These are phyloP conservation scores for Barnardius zonarius DNA, from an alignment of 2,113 vertebrate genomes.

Conservation along the genomic window DNA sequence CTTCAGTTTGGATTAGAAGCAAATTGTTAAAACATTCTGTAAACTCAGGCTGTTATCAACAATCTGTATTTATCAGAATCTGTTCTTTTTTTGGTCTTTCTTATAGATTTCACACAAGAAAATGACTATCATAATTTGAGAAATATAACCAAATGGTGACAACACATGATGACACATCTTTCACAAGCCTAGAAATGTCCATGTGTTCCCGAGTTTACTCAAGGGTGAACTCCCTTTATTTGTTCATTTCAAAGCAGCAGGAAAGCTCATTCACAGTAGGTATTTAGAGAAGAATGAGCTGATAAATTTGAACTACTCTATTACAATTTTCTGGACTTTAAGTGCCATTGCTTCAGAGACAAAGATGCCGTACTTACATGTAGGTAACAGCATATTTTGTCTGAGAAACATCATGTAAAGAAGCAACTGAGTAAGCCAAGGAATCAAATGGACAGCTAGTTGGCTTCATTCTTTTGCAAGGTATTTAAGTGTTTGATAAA, in stretches of 20 bases:
- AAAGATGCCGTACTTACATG: slow-evolving; percentile 26
- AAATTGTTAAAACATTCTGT: not conserved
- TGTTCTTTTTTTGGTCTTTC: not conserved
- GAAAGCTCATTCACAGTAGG: slow-evolving; percentile 39
- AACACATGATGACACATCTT: not conserved
- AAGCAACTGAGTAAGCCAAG: not conserved
- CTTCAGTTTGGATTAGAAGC: not conserved
- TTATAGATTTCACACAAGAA: not conserved
- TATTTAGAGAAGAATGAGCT: slow-evolving; percentile 66
- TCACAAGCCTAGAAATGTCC: not conserved
- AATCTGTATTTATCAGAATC: not conserved
- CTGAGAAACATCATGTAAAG: not conserved
- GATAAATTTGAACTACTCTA: slow-evolving; percentile 26
- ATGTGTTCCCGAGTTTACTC: not conserved
- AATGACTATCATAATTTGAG: not conserved
- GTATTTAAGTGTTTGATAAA: slow-evolving; percentile 60
- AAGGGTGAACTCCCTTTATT: slow-evolving; percentile 48
- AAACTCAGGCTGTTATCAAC: not conserved
- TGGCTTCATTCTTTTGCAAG: not conserved
- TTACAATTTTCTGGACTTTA: slow-evolving; percentile 65
- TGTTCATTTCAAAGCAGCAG: slow-evolving; percentile 61
- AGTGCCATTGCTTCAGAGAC: slow-evolving; percentile 50
- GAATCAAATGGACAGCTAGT: slow-evolving; percentile 1
- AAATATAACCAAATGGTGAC: not conserved
- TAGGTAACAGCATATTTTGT: not conserved